Evolutionary conservation across 1,140 invertebrate species (phyloP), one percentile per base, ranked within the genome.

Genomic region (Tyrophagus putrescentiae): DNA sequence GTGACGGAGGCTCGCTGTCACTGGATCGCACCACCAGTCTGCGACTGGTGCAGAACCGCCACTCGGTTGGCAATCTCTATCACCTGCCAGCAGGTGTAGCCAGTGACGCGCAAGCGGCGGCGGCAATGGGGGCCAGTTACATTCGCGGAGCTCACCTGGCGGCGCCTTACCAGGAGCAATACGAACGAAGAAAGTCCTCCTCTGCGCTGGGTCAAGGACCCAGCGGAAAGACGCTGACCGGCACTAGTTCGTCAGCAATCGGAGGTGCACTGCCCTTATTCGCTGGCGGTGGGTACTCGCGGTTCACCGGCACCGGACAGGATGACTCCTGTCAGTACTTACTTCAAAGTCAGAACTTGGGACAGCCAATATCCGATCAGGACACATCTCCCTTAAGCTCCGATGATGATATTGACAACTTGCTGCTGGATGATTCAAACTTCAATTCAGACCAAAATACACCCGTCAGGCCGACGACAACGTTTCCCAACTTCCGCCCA

Each of bases 141-240:
- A 57, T 23, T 11, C 7, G 31, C 7, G 31, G 11, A 4, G 9
- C 6, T 7, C 28, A 57, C 16, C 29, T 57, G 7, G 13, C 31
- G 4, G 56, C 56, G 9, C 56, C 56, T 21, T n/a, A 57, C 6
- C 11, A 57, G 7, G 33, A 52, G 16, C n/a, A 21, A n/a, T 33
- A 33, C 9, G 32, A 31, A 50, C 36, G 57, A 44, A 23, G 57
- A 23, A 59, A 59, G 36, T 18, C 9, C 25, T 59, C 57, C 18
- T 59, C 57, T n/a, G 41, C 57, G n/a, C 33, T 59, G 50, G 57
- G n/a, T 45, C 56, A 58, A 45, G 32, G 13, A n/a, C n/a, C n/a
- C n/a, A n/a, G n/a, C n/a, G n/a, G n/a, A n/a, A n/a, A 39, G 6
- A 42, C 1, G 25, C 25, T 42, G 41, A 42, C 25, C 18, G 4